Evolutionary conservation across 1,140 invertebrate genomes (phyloP).

Genomic region (Heliconius hermathena): DNA sequence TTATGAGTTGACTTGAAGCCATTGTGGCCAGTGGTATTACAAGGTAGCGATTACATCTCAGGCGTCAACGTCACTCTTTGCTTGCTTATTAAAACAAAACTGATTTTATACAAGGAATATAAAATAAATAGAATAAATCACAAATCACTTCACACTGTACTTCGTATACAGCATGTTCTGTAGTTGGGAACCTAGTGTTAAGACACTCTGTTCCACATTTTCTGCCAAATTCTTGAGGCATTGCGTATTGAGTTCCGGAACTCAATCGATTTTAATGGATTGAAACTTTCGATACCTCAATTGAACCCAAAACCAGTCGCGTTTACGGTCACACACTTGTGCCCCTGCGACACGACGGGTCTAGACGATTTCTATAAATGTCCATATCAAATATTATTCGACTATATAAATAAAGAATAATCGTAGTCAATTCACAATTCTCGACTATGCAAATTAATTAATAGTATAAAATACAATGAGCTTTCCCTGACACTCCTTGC

Average conservation of each 20-base stretch:
- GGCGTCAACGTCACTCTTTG: slow-evolving; percentile 58
- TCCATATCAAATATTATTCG: background rate
- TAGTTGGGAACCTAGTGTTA: too few species aligned
- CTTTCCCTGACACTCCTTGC: slow-evolving; percentile 44
- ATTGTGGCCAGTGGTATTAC: slow-evolving; percentile 54
- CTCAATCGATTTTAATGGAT: too few species aligned
- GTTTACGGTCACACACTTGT: too few species aligned
- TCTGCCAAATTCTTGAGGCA: too few species aligned
- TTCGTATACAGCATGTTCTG: too few species aligned
- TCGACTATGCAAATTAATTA: slow-evolving; percentile 27
- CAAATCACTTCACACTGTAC: too few species aligned
- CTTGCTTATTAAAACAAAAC: slow-evolving; percentile 53
- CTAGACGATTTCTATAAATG: background rate
- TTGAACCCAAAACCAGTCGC: too few species aligned
- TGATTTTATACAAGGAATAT: slow-evolving; percentile 35
- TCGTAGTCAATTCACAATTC: background rate
- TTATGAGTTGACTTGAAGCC: slow-evolving; percentile 61
- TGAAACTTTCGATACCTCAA: too few species aligned
- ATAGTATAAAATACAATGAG: slow-evolving; percentile 19
- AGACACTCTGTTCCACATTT: too few species aligned
- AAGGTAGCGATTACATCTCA: slow-evolving; percentile 48
- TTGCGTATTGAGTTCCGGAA: too few species aligned
- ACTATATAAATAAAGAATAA: background rate
- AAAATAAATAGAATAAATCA: slow-evolving; percentile 24
- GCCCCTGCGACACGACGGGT: too few species aligned